phyloP scores from a whole-genome alignment of 2,113 vertebrate species.

The Mionectes macconnelli region DNA sequence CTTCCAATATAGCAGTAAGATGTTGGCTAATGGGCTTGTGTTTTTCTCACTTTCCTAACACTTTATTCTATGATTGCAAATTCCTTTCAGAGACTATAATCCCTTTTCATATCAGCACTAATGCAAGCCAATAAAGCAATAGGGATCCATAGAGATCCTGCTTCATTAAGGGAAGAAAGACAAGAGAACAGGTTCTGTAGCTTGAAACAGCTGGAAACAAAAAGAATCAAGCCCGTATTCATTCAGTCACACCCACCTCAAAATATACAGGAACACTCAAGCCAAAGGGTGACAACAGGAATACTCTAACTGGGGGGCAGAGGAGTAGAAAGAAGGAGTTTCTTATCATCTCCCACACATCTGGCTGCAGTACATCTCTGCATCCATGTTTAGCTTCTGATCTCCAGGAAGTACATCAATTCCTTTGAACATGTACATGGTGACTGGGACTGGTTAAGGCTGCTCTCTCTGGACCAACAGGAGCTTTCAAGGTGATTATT shows the following conservation, averaged over 20 bases:
- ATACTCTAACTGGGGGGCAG: neutral
- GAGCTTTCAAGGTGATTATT: neutral
- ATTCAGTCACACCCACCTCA: neutral
- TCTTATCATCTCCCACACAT: neutral
- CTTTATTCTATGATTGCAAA: neutral
- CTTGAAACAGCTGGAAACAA: neutral
- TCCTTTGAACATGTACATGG: neutral
- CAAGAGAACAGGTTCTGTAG: conserved; percentile 28
- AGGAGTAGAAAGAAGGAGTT: neutral
- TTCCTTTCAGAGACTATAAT: conserved; percentile 19
- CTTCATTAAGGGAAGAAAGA: neutral
- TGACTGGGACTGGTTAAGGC: neutral
- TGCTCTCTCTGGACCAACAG: neutral
- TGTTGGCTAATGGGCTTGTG: neutral
- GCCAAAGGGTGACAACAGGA: neutral
- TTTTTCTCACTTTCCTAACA: neutral
- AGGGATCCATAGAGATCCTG: neutral
- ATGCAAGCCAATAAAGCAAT: conserved; percentile 17
- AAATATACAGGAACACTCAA: neutral
- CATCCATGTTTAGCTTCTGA: neutral
- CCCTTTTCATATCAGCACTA: conserved; percentile 9
- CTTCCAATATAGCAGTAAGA: neutral
- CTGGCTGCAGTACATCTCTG: neutral
- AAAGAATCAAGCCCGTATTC: neutral
- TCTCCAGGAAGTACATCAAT: neutral